A percentile compares a stretch with the other conserved stretches of the same genome.
Evolutionary conservation across 2,797 vertebrate genomes (phyloP).

Genomic region (Sebastiscus tertius): DNA sequence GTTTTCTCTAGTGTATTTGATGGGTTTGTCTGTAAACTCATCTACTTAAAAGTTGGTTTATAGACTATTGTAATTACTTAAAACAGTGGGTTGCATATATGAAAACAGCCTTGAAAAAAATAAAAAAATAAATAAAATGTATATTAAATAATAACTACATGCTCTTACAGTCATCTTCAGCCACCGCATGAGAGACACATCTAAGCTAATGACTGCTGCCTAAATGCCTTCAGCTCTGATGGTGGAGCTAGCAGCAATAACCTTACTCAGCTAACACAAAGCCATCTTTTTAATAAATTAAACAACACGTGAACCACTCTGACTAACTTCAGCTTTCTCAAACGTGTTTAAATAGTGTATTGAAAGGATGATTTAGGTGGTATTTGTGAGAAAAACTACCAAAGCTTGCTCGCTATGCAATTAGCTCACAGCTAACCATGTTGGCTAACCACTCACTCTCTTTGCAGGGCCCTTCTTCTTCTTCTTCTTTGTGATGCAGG

Average conservation of each 20-base stretch:
- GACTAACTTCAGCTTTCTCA: neutral
- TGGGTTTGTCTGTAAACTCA: too few relatives aligned
- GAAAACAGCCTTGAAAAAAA: too few relatives aligned
- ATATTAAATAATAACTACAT: neutral
- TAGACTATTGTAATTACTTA: too few relatives aligned
- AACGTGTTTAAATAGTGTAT: rapidly evolving
- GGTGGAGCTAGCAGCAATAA: slow-evolving; percentile 47
- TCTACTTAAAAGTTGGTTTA: too few relatives aligned
- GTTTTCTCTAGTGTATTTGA: too few relatives aligned
- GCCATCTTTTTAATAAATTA: slow-evolving; percentile 40
- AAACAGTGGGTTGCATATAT: too few relatives aligned
- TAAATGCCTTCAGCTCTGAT: slow-evolving; percentile 27
- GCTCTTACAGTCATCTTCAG: neutral
- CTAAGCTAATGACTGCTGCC: slow-evolving; percentile 25
- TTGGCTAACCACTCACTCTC: slow-evolving; percentile 61
- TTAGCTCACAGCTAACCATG: slow-evolving; percentile 65
- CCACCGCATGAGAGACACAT: neutral
- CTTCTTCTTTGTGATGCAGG: slow-evolving; percentile 81
- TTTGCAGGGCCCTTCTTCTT: slow-evolving; percentile 73
- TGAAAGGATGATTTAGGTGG: rapidly evolving
- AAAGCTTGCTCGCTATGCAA: slow-evolving; percentile 27
- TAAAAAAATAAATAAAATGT: too few relatives aligned
- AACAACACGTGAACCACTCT: neutral
- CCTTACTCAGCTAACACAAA: slow-evolving; percentile 46
- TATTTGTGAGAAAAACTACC: neutral